These are phyloP conservation scores for Noctua fimbriata DNA, from an alignment of 2,888 invertebrate species.

Conservation along the genomic window DNA sequence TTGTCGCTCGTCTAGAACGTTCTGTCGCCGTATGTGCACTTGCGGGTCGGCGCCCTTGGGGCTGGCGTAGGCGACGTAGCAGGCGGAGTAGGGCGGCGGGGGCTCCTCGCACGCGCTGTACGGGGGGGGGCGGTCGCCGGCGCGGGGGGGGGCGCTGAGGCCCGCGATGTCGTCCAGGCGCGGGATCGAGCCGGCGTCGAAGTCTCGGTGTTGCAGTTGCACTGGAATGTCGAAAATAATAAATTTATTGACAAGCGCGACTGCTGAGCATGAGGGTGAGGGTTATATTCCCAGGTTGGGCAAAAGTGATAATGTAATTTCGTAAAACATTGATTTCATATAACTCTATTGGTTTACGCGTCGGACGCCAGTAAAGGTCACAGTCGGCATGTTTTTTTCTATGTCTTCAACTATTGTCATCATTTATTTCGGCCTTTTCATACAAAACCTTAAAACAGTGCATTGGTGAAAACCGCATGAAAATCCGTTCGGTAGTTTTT, in stretches of 20 bases:
- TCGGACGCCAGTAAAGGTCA: not conserved
- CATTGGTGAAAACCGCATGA: not conserved
- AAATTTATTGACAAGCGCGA: not conserved
- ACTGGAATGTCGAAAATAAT: slow-evolving; percentile 59
- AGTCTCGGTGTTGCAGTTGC: slow-evolving; percentile 59
- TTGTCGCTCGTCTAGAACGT: slow-evolving; percentile 10
- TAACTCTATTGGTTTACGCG: not conserved
- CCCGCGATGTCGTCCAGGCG: slow-evolving; percentile 57
- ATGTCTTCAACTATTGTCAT: not conserved
- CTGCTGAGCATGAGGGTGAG: not conserved
- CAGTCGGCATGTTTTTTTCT: not conserved
- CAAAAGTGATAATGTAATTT: not conserved
- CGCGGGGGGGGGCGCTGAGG: slow-evolving; percentile 43
- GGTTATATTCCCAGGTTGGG: not conserved
- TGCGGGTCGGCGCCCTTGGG: slow-evolving; percentile 73
- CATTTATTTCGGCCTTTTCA: not conserved
- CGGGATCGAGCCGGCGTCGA: slow-evolving; percentile 38
- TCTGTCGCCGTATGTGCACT: slow-evolving; percentile 66
- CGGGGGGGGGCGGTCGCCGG: slow-evolving; percentile 78
- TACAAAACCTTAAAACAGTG: not conserved
- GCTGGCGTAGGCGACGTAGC: slow-evolving; percentile 74
- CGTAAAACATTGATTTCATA: not conserved
- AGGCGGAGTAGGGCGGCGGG: slow-evolving; percentile 84
- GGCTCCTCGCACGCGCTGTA: slow-evolving; percentile 82
- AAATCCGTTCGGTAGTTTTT: not conserved